Evolutionary conservation across 2,888 invertebrate species (phyloP), one percentile per base, ranked within the genome.

Genomic region (Himalopsyche anomala): DNA sequence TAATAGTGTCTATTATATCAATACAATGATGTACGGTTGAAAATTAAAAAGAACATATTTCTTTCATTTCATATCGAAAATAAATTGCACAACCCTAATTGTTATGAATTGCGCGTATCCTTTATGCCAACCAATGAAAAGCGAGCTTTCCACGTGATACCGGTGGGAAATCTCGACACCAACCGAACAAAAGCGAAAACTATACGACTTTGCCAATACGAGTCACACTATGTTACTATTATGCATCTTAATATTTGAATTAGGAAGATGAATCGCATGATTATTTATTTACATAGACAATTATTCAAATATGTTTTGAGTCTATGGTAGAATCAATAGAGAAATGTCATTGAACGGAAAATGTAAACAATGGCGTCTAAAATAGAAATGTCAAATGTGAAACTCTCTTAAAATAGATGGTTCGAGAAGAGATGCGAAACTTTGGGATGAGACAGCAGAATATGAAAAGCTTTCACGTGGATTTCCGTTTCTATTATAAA

Each of bases 91-190:
- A 62, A 19, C 62, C 62, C 62, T 62, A 8, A 19, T 62, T n/a
- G 62, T 28, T n/a, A 62, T 28, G 62, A 28, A 62, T 28, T 62
- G 62, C 62, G 62, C 62, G 62, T 62, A 62, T 62, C 19, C 28
- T 62, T 62, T 62, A 6, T 19, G 62, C 62, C 62, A 62, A 62
- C 62, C 62, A 62, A 62, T 62, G 8, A 62, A 62, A 62, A 62
- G 4, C 62, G n/a, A 62, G 19, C 11, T 62, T 62, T 62, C 19
- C 62, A 19, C 62, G 62, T 62, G 62, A 62, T 5, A 28, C 28
- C 0, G 2, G 4, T 19, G 19, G 28, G 19, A 62, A 62, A 62
- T 12, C 12, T 15, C 51, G 51, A 51, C 5, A 15, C 15, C 15
- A 56, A 6, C 19, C 19, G 4, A 62, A 19, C 19, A 62, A 62